phyloP scores from a whole-genome alignment of 2,797 vertebrate genomes.

The Acestrorhynchus altus region DNA sequence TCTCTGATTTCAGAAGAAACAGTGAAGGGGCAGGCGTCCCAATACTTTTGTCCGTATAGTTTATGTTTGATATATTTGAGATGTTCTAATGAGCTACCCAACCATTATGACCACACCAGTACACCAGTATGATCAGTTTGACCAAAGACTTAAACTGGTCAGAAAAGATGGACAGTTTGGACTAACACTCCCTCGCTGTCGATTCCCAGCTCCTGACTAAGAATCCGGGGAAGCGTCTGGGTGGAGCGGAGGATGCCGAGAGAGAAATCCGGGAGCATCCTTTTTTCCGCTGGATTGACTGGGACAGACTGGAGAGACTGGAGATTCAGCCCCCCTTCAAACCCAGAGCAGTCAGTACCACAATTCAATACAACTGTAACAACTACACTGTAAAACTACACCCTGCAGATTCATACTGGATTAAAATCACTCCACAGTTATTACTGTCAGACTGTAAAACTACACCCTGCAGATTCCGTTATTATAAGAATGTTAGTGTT shows the following conservation, averaged over 20 bases:
- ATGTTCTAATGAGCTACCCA: too few species aligned
- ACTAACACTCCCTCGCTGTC: not conserved
- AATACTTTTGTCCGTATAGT: too few species aligned
- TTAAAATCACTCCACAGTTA: not conserved
- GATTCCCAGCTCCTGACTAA: conserved; percentile 85
- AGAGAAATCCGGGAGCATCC: conserved; percentile 86
- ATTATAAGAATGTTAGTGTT: too few species aligned
- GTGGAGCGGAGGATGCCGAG: conserved; percentile 83
- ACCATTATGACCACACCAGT: too few species aligned
- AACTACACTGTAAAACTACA: not conserved
- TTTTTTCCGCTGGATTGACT: conserved; percentile 92
- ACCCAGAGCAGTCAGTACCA: conserved; percentile 85
- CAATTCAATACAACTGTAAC: not conserved
- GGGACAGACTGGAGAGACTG: conserved; percentile 87
- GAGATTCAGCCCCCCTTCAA: conserved; percentile 89
- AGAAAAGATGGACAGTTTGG: not conserved
- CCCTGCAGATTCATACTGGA: not conserved
- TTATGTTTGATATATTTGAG: too few species aligned
- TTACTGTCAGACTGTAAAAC: not conserved
- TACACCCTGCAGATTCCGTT: not conserved
- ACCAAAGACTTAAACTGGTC: too few species aligned
- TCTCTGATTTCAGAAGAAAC: too few species aligned
- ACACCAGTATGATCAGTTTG: too few species aligned
- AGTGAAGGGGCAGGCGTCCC: too few species aligned
- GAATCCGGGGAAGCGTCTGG: conserved; percentile 87